Percentiles rank a stretch among this genome's conserved stretches.
These are phyloP conservation scores for Xenentodon cancila DNA, from an alignment of 2,797 vertebrate genomes.

Conservation along the genomic window DNA sequence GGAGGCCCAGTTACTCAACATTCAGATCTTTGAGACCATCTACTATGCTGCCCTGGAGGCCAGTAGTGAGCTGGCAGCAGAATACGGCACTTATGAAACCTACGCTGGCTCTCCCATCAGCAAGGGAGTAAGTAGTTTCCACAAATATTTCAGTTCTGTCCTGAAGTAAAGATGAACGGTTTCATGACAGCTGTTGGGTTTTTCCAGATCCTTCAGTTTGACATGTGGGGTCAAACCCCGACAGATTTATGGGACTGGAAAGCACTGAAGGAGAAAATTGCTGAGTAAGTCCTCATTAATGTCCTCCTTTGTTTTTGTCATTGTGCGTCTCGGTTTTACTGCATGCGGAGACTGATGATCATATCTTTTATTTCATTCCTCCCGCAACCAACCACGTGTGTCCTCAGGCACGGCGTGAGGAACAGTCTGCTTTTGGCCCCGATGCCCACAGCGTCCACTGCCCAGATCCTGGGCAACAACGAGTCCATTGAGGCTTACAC, in stretches of 20 bases:
- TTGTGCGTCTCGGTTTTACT: background rate
- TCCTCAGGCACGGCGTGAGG: conserved; percentile 86
- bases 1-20: conserved; percentile 91
- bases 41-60: conserved; percentile 93
- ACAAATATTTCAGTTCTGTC: conserved; percentile 8
- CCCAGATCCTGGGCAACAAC: conserved; percentile 97
- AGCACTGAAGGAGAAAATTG: conserved; percentile 90
- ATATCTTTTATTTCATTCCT: background rate
- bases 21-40: conserved; percentile 96
- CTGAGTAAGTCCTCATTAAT: conserved; percentile 68
- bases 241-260: conserved; percentile 94
- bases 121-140: conserved; percentile 80
- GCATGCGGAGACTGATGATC: background rate
- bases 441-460: conserved; percentile 98
- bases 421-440: conserved; percentile 96
- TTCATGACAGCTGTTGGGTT: conserved; percentile 14
- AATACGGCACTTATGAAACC: conserved; percentile 87
- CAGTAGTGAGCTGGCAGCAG: conserved; percentile 92
- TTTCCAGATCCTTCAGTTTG: conserved; percentile 88
- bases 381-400: background rate
- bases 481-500: conserved; percentile 97
- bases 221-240: conserved; percentile 94
- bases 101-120: conserved; percentile 93
- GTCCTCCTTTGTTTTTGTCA: background rate
- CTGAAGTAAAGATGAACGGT: background rate